Evolutionary conservation across 2,888 invertebrate genomes (phyloP).

Genomic region (Cremastinae sp.): DNA sequence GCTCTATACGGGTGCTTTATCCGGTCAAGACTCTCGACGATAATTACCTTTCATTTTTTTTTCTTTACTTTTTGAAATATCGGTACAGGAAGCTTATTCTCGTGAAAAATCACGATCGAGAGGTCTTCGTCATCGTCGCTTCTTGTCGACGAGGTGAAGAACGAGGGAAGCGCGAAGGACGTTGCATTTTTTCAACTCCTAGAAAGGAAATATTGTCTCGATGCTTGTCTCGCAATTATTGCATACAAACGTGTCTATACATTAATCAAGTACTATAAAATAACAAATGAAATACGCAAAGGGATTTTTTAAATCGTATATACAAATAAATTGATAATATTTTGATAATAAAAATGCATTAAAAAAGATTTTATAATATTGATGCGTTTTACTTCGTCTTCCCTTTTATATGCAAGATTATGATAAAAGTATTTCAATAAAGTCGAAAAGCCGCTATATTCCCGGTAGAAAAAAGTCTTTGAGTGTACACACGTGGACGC

Average conservation of each 20-base stretch:
- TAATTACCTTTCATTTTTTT: slow-evolving; percentile 13
- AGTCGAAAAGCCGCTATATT: slow-evolving; percentile 23
- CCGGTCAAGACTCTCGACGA: slow-evolving; percentile 56
- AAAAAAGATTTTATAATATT: too few relatives aligned
- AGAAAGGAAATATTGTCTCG: slow-evolving; percentile 28
- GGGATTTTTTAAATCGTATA: too few relatives aligned
- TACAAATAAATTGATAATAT: too few relatives aligned
- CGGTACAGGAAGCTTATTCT: slow-evolving; percentile 43
- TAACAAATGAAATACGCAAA: too few relatives aligned
- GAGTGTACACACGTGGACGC: slow-evolving; percentile 22
- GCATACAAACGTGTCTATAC: too few relatives aligned
- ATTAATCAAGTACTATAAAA: too few relatives aligned
- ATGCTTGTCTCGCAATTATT: neutral
- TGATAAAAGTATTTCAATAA: slow-evolving; percentile 3
- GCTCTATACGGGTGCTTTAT: slow-evolving; percentile 27
- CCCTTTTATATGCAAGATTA: neutral
- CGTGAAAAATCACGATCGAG: slow-evolving; percentile 46
- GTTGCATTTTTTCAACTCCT: slow-evolving; percentile 18
- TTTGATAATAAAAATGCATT: too few relatives aligned
- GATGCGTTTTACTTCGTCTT: too few relatives aligned
- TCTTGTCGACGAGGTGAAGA: neutral
- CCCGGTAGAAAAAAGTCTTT: slow-evolving; percentile 50
- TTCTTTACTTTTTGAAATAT: slow-evolving; percentile 17
- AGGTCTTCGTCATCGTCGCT: slow-evolving; percentile 27
- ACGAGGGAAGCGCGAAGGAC: slow-evolving; percentile 10